Evolutionary conservation across 2,888 invertebrate genomes (phyloP).

Genomic region (Spilosoma lubricipeda): DNA sequence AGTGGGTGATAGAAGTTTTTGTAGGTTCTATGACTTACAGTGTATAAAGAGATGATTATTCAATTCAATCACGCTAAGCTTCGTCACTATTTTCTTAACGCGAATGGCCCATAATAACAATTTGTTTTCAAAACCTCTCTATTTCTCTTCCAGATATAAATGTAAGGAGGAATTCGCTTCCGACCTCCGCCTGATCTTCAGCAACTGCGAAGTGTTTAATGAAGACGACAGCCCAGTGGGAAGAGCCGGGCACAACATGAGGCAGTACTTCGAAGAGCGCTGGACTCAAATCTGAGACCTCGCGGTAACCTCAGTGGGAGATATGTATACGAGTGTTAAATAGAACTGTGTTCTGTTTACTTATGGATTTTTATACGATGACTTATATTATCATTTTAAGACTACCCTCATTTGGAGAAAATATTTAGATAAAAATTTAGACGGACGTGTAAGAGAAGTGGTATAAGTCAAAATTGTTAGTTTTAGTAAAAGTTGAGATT

Average conservation of each 20-base stretch:
- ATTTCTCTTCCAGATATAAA: slow-evolving; percentile 93
- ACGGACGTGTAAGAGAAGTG: background rate
- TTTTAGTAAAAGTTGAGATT: background rate
- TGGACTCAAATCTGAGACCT: slow-evolving; percentile 89
- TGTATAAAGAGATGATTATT: too few species aligned
- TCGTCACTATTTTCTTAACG: too few species aligned
- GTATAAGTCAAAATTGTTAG: background rate
- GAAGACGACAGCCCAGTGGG: slow-evolving; percentile 99
- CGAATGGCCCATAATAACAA: too few species aligned
- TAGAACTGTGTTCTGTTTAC: background rate
- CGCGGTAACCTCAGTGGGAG: background rate
- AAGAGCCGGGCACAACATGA: slow-evolving; percentile 97
- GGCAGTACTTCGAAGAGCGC: slow-evolving; percentile 95
- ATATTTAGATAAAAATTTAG: background rate
- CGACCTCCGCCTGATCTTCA: slow-evolving; percentile 97
- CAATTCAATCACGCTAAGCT: too few species aligned
- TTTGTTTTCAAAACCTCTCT: too few species aligned
- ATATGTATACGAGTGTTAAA: background rate
- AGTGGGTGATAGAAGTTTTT: too few species aligned
- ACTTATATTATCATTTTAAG: background rate
- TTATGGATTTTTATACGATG: background rate
- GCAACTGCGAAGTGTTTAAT: slow-evolving; percentile 99
- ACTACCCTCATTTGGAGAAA: background rate
- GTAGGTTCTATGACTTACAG: too few species aligned
- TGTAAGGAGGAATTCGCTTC: slow-evolving; percentile 96